phyloP scores from a whole-genome alignment of 1,140 invertebrate species.

The Frieseomelitta varia region DNA sequence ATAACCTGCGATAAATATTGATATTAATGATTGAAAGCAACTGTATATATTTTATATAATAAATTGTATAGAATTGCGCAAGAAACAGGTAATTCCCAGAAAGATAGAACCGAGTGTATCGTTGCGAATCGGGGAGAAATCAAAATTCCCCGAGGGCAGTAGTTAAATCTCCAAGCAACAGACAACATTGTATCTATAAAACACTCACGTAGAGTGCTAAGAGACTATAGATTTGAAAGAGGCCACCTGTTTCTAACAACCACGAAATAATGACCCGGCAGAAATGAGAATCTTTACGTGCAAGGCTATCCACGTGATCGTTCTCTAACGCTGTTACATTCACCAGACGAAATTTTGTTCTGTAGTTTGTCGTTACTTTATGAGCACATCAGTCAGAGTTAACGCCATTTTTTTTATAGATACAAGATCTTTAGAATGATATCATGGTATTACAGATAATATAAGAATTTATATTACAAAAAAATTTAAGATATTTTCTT shows the following conservation, averaged over 20 bases:
- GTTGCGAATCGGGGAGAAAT: background rate
- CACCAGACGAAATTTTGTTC: background rate
- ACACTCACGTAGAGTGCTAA: background rate
- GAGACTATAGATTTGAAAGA: constrained; percentile 36
- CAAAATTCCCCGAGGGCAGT: background rate
- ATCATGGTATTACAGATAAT: no score
- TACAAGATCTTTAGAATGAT: background rate
- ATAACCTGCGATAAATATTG: background rate
- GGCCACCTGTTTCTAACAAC: constrained; percentile 35
- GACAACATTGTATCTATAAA: background rate
- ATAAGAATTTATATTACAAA: no score
- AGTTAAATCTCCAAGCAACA: background rate
- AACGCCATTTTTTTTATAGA: background rate
- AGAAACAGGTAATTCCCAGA: background rate
- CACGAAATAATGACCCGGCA: background rate
- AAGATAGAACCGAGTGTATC: background rate
- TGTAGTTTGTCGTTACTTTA: background rate
- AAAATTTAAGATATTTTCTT: no score
- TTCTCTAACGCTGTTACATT: background rate
- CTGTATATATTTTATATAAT: background rate
- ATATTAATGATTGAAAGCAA: no score
- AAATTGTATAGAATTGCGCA: background rate
- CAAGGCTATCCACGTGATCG: background rate
- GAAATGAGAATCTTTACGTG: background rate
- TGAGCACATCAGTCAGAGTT: background rate